phyloP scores from a whole-genome alignment of 2,888 invertebrate genomes.

The Aphidoletes aphidimyza region DNA sequence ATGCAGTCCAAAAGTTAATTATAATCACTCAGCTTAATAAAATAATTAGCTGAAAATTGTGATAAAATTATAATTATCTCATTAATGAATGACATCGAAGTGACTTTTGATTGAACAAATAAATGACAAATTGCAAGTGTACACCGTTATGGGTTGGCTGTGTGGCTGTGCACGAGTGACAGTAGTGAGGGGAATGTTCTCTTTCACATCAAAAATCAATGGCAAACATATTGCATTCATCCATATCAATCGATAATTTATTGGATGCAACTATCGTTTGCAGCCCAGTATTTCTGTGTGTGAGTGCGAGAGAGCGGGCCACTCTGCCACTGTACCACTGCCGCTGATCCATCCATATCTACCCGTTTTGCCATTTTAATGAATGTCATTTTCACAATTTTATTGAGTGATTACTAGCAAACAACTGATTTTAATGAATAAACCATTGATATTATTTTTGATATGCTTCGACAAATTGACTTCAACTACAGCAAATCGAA shows the following conservation, averaged over 20 bases:
- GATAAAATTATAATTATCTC: slow-evolving; percentile 49
- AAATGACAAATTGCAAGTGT: not conserved
- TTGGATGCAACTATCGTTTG: not conserved
- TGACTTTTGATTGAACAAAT: slow-evolving; percentile 44
- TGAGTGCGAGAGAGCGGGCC: no score
- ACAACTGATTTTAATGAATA: slow-evolving; percentile 21
- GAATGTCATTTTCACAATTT: slow-evolving; percentile 12
- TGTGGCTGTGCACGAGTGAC: not conserved
- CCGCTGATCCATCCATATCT: not conserved
- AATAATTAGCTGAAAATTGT: slow-evolving; percentile 45
- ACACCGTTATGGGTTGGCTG: no score
- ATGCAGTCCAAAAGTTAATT: slow-evolving; percentile 41
- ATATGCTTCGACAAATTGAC: not conserved
- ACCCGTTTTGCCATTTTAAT: not conserved
- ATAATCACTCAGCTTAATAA: slow-evolving; percentile 43
- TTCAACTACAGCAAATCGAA: not conserved
- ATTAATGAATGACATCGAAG: slow-evolving; percentile 38
- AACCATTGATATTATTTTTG: not conserved
- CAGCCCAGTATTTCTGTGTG: no score
- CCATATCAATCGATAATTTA: slow-evolving; percentile 34
- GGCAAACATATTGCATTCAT: not conserved
- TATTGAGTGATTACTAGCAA: slow-evolving; percentile 19
- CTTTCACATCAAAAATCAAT: not conserved
- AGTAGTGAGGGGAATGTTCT: no score
- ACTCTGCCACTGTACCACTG: not conserved